Evolutionary conservation across 2,113 vertebrate genomes (phyloP), one percentile per base, ranked within the genome.

Genomic region (Cephalopholis sonnerati): DNA sequence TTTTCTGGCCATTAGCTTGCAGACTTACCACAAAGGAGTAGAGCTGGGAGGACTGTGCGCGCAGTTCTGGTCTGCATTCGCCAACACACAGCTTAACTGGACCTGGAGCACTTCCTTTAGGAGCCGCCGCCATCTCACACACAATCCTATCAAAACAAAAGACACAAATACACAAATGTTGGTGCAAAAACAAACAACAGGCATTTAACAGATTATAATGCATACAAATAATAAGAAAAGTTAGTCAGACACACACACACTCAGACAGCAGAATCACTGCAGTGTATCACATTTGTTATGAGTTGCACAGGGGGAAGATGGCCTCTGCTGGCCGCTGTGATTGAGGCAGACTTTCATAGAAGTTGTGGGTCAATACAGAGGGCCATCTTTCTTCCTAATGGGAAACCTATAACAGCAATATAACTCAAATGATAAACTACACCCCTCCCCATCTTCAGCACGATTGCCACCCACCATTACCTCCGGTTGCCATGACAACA

Each of bases 51-150:
- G 98, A 99, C 88, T 95, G 97, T 27, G 98, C 96, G 17, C 94
- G 97, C 75, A 99, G 98, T 85, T 99, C 98, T 0, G 98, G 97
- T 75, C 96, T 96, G 91, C 98, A 99, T 93, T 99, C 97, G 5
- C 97, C 97, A 3, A 99, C 96, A 74, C 98, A 99, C 75, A 99
- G 96, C 79, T 95, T 97, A 18, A 98, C 97, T 0, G 98, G 97
- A 54, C 98, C 98, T 0, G 98, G 96, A 27, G 88, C 91, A 74
- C 95, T 96, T 65, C 95, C 94, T 69, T 86, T 90, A 1, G 95
- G 93, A 0, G 98, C 95, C 3, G 94, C 95, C 8, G 96, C 95
- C 97, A 99, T 99, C 90, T 99, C 97, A 81, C 98, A 99, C 82
- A 99, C 98, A 61, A 99, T 98, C 95, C 98, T 99, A 94, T 27